Evolutionary conservation across 2,888 invertebrate genomes (phyloP), one percentile per base, ranked within the genome.

Genomic region (Nomada ruficornis): DNA sequence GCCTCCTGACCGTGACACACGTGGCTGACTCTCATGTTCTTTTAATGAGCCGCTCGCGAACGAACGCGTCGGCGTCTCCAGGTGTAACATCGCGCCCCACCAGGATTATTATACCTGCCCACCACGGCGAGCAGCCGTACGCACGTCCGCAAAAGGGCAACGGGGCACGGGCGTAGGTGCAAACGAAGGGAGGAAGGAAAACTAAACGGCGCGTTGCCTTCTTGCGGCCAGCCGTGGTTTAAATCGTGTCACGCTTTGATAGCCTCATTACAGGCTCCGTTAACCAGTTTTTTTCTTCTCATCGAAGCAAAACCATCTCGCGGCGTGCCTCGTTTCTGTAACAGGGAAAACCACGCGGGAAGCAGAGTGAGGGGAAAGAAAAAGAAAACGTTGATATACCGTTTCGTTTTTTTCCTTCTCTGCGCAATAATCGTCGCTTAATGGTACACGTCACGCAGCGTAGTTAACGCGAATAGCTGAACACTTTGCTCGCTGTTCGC

Each of bases 261-360:
- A 91, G 88, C 85, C 90, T 87, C 91, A 90, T 93, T 93, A 92
- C 91, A 91, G 89, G 91, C 92, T 91, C 90, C 88, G 92, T 90
- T 91, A 90, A 89, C 89, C 87, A 86, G 77, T 83, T 87, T 82
- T 84, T 80, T 54, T 83, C 86, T 78, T 23, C 13, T 60, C 75
- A 57, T 60, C 80, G 79, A 59, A 55, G 23, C 70, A 64, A 70
- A 59, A 71, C 65, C 71, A 47, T 52, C 54, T 59, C 18, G 71
- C 23, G 11, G 13, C 57, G 2, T 26, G 26, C 26, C 62, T 26
- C n/a, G 54, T 20, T 59, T 26, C 20, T 74, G 44, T 18, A 1
- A 60, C 15, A 54, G 44, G 5, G 1, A 26, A 60, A n/a, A n/a
- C 54, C 54, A 9, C 0, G 10, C 18, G 54, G 54, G 5, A 1